A percentile compares a stretch with the other conserved stretches of the same genome.
phyloP scores from a whole-genome alignment of 2,888 invertebrate genomes.

The Harmothoe impar region DNA sequence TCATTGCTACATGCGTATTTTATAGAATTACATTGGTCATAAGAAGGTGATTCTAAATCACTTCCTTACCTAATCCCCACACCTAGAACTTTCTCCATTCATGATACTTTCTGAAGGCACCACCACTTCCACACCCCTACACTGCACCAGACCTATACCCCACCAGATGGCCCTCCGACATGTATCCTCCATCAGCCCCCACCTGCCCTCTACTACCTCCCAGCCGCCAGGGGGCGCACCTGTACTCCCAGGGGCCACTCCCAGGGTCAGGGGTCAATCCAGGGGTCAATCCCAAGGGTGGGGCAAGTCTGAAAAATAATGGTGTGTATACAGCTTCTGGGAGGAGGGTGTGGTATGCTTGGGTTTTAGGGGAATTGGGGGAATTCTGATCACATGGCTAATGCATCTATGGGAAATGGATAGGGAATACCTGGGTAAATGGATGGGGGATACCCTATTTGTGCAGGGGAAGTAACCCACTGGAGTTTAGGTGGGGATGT shows the following conservation, averaged over 20 bases:
- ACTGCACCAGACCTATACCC: neutral
- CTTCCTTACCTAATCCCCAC: no score
- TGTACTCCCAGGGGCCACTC: constrained; percentile 6
- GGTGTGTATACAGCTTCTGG: neutral
- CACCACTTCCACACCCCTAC: no score
- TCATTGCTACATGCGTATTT: no score
- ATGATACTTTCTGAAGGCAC: no score
- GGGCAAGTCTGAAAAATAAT: constrained; percentile 5
- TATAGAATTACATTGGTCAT: no score
- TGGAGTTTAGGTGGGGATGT: neutral
- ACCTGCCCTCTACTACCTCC: neutral
- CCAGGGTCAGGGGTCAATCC: neutral
- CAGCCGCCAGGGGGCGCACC: constrained; percentile 23
- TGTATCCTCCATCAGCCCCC: constrained; percentile 28
- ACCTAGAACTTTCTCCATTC: no score
- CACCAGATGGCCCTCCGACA: constrained; percentile 11
- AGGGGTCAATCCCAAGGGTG: neutral
- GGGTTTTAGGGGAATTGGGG: neutral
- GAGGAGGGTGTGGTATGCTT: neutral
- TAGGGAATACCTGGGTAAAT: neutral
- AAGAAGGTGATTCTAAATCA: no score
- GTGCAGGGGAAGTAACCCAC: neutral
- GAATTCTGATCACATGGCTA: neutral
- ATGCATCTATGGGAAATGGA: neutral
- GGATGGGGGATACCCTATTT: neutral